Evolutionary conservation across 2,797 vertebrate genomes (phyloP).

Genomic region (Argya squamiceps): DNA sequence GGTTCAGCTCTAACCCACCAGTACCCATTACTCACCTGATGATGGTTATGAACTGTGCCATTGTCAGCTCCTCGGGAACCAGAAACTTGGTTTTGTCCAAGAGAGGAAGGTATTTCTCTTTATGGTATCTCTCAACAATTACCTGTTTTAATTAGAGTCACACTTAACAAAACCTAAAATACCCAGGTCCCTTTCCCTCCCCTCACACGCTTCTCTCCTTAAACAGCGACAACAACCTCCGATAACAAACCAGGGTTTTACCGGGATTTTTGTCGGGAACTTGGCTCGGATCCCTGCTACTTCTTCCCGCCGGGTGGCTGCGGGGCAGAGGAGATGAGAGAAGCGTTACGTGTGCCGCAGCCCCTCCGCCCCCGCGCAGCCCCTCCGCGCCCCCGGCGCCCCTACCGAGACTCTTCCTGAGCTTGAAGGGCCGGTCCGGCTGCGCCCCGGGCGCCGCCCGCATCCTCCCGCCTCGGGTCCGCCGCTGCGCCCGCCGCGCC

Average conservation of each 20-base stretch:
- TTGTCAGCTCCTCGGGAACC: conserved; percentile 88
- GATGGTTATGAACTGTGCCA: conserved; percentile 89
- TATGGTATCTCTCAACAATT: conserved; percentile 86
- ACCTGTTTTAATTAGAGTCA: conserved; percentile 75
- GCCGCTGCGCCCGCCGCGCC: fast-evolving
- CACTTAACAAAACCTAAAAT: background rate
- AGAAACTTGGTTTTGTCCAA: conserved; percentile 93
- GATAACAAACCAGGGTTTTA: conserved; percentile 28
- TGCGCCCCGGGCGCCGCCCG: conserved; percentile 70
- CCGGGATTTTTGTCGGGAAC: conserved; percentile 91
- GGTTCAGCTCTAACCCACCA: background rate
- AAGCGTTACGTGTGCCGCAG: background rate
- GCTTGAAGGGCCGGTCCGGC: conserved; percentile 82
- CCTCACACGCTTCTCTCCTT: background rate
- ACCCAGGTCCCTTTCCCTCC: fast-evolving
- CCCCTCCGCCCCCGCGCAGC: background rate
- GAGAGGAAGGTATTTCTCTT: conserved; percentile 84
- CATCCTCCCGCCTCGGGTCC: conserved; percentile 61
- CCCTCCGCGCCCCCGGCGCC: background rate
- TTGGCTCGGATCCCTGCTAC: conserved; percentile 86
- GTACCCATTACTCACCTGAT: conserved; percentile 78
- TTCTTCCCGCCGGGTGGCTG: conserved; percentile 86
- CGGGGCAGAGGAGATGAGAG: background rate
- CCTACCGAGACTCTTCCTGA: conserved; percentile 87
- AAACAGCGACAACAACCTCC: background rate